Conservation (phyloP, 2,113 vertebrate species). For the Myodes glareolus region DNA sequence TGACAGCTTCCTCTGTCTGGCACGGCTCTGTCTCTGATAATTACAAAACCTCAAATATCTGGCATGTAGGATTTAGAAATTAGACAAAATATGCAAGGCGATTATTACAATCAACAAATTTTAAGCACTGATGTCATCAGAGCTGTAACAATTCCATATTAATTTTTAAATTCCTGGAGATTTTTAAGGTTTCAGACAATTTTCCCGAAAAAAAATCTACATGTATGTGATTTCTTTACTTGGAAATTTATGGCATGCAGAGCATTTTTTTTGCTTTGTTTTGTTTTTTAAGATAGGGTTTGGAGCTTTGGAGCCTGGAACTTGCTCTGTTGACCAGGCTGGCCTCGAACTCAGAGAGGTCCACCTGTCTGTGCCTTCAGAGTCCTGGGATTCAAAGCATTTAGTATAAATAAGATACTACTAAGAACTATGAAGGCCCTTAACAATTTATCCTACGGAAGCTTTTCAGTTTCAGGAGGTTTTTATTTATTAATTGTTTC, state of each 20-base stretch:
- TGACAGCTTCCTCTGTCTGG: background rate
- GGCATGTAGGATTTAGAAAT: background rate
- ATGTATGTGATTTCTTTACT: background rate
- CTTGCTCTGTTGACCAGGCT: too few relatives aligned
- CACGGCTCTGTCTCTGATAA: conserved; percentile 10
- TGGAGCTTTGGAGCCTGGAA: too few relatives aligned
- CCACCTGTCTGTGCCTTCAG: too few relatives aligned
- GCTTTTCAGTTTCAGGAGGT: too few relatives aligned
- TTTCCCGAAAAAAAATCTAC: background rate
- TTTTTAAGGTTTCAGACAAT: background rate
- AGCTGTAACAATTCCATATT: background rate
- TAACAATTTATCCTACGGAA: too few relatives aligned
- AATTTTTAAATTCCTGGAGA: background rate
- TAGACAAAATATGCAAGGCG: background rate
- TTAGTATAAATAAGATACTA: conserved; percentile 21
- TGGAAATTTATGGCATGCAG: background rate
- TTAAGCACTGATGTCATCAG: conserved; percentile 26
- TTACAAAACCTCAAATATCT: background rate
- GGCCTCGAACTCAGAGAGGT: too few relatives aligned
- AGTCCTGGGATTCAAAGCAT: background rate
- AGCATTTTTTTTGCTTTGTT: background rate
- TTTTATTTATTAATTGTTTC: too few relatives aligned
- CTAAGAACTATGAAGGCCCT: background rate
- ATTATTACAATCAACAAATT: background rate
- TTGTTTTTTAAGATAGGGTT: too few relatives aligned